Conservation (phyloP, 2,888 invertebrate species). For the Ganaspis brasiliensis region DNA sequence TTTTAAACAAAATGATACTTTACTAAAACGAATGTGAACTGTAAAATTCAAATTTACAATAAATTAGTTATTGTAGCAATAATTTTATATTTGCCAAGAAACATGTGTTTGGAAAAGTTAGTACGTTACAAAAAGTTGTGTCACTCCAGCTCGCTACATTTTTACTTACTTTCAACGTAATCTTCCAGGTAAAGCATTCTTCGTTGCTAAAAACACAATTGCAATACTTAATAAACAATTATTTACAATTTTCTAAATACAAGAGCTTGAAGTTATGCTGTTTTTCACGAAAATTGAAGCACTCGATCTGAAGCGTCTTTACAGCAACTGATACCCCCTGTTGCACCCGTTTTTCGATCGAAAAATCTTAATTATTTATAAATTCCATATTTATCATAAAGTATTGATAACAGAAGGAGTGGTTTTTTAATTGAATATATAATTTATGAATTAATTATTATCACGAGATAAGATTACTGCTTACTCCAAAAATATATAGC, state of each 20-base stretch:
- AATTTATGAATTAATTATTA: constrained; percentile 51
- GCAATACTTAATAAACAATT: constrained; percentile 62
- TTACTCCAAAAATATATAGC: constrained; percentile 61
- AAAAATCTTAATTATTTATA: constrained; percentile 14
- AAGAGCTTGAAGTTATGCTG: constrained; percentile 62
- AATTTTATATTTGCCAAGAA: constrained; percentile 51
- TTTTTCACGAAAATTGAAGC: constrained; percentile 67
- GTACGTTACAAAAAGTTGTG: constrained; percentile 61
- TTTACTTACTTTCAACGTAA: constrained; percentile 96
- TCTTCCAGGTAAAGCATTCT: constrained; percentile 98
- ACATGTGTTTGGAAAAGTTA: constrained; percentile 65
- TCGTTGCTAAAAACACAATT: constrained; percentile 67
- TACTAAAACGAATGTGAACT: not conserved
- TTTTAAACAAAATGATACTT: not conserved
- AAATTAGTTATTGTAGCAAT: constrained; percentile 45
- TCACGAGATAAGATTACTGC: constrained; percentile 54
- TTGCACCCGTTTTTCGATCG: constrained; percentile 63
- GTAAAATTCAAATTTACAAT: not conserved
- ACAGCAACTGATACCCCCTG: constrained; percentile 70
- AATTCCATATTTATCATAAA: not conserved
- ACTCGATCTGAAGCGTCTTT: constrained; percentile 73
- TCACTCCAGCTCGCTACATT: constrained; percentile 48
- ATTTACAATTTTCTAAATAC: constrained; percentile 68
- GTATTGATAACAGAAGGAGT: not conserved
- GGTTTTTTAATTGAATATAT: not conserved